Conservation (phyloP, 2,888 invertebrate species). For the Tetanocera ferruginea region DNA sequence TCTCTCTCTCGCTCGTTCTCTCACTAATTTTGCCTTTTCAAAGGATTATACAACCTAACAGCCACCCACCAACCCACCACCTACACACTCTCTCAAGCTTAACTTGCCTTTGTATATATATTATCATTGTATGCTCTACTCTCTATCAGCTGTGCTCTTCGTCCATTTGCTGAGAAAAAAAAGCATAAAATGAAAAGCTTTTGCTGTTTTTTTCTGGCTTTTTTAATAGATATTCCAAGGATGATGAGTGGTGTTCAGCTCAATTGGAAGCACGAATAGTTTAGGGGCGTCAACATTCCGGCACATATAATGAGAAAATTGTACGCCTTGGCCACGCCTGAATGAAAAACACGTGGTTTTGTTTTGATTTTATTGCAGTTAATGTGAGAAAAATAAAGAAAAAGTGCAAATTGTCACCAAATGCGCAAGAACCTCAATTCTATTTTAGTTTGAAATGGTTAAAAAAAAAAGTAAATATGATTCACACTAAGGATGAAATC, state of each 20-base stretch:
- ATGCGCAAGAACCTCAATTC: slow-evolving; percentile 22
- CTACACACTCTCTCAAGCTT: too few relatives aligned
- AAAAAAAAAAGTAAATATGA: too few relatives aligned
- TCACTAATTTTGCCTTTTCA: neutral
- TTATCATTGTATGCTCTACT: neutral
- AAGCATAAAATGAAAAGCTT: slow-evolving; percentile 38
- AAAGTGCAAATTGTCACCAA: slow-evolving; percentile 1
- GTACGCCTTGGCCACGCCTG: slow-evolving; percentile 48
- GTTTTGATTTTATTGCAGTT: slow-evolving; percentile 24
- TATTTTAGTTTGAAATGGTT: neutral
- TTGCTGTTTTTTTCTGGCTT: slow-evolving; percentile 6
- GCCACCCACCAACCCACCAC: too few relatives aligned
- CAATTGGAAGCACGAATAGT: slow-evolving; percentile 41
- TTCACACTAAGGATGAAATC: too few relatives aligned
- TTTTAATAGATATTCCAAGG: slow-evolving; percentile 42
- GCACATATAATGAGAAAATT: slow-evolving; percentile 38
- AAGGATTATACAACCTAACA: too few relatives aligned
- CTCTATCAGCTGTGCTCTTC: slow-evolving; percentile 9
- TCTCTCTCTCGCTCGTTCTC: slow-evolving; percentile 11
- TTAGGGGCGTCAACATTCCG: slow-evolving; percentile 56
- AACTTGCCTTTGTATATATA: neutral
- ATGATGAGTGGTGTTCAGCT: neutral
- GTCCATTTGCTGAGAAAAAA: slow-evolving; percentile 18
- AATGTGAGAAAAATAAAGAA: neutral
- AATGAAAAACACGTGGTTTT: slow-evolving; percentile 23